Base-by-base conservation (phyloP, 2,888 invertebrate species). In the Cosmopolites sordidus region DNA sequence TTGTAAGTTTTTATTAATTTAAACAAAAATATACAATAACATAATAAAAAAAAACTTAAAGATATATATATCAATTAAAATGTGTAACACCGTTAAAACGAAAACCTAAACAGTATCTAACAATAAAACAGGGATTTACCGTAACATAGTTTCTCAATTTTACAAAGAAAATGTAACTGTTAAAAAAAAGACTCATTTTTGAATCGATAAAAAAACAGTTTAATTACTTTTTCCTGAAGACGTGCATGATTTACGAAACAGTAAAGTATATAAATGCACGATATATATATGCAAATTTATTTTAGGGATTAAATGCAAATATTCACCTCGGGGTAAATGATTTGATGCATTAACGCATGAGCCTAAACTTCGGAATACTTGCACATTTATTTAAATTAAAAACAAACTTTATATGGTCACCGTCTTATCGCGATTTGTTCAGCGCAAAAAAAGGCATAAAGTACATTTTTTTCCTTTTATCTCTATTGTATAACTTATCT, bases 11-110 rank as follows among this genome's bases (percentile, higher is more conserved):
- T 49, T 49, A 49, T 43, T 51, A 38, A 43, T 27, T 52, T 33
- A 47, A 46, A 47, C 52, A 52, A 43, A 52, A 45, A 44, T 39
- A 30, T 41, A 51, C 46, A 51, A 51, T 43, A 52, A 43, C 18
- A 39, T 43, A 30, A 49, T 43, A 43, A 39, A 43, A 49, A 43
- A 51, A 51, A 51, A 39, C 41, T 51, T 41, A 51, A 51, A 51
- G 47, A 38, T 47, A 27, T 38, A 43, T 47, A 37, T 38, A 33
- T 9, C n/a, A 12, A 33, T 27, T 27, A 33, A 12, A 5, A 3
- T 45, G n/a, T 39, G 39, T 39, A 41, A 52, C 52, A 52, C 37
- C 37, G 18, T 42, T 49, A 33, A 46, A 37, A 51, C 11, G 15
- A 39, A 42, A 29, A 52, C 37, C 40, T 27, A 51, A 46, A 51